Evolutionary conservation across 2,113 vertebrate species (phyloP), one percentile per base, ranked within the genome.

Genomic region (Pandion haliaetus): DNA sequence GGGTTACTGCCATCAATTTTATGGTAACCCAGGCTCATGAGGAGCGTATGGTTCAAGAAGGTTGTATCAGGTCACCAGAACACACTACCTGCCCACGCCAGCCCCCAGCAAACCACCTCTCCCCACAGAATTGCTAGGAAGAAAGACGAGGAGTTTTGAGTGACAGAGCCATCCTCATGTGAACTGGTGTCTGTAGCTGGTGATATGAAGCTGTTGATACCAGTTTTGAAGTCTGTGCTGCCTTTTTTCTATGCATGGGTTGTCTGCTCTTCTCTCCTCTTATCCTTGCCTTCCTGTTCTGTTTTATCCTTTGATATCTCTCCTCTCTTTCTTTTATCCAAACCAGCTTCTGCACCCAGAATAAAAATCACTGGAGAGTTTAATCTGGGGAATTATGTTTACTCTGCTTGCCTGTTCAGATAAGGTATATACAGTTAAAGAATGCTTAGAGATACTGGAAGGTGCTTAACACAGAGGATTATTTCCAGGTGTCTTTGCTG

Each of bases 341-440:
- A 77, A 50, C 12, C 17, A 83, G 14, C 15, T 74, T 94, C 63
- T 84, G 38, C 29, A 82, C 10, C 28, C 26, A 83, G 70, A 93
- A 84, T 63, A 91, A 95, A 92, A 94, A 74, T 57, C 65, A 73
- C 52, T 61, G 69, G 54, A 76, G 17, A 25, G 28, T 67, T 86
- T 95, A 86, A 71, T 72, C 59, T 59, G 38, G 6, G 21, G 31
- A 91, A 45, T 71, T 78, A 58, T 25, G 5, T 74, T 81, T 90
- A 47, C 50, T 86, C 92, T 83, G 12, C 44, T 85, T 93, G 20
- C 38, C 52, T 70, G 23, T 84, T 88, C 34, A 69, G 69, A 52
- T 84, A 89, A 92, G 44, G 19, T 10, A 84, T 36, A 58, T 24
- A 57, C 8, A n/a, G 19, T 19, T 81, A 84, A 73, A 50, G 7